Percentiles rank a stretch among this genome's conserved stretches.
phyloP scores from a whole-genome alignment of 2,888 invertebrate genomes.

The Zaprionus bogoriensis region DNA sequence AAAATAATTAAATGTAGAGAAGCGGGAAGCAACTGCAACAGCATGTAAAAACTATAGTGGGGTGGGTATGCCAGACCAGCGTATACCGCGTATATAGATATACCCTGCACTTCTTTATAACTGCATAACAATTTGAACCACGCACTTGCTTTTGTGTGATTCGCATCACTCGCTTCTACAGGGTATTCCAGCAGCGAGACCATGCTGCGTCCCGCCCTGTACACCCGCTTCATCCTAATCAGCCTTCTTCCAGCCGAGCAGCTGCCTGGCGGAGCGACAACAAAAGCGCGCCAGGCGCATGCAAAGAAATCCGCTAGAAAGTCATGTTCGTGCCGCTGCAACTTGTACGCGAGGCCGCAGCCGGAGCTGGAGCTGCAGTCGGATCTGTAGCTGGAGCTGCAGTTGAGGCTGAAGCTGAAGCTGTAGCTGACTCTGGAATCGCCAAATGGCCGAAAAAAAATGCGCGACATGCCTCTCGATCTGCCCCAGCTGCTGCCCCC shows the following conservation, averaged over 20 bases:
- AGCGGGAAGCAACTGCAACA: slow-evolving; percentile 41
- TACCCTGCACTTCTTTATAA: background rate
- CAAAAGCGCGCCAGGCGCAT: slow-evolving; percentile 69
- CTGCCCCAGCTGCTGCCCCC: slow-evolving; percentile 24
- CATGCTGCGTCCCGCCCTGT: slow-evolving; percentile 33
- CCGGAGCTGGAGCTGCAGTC: slow-evolving; percentile 18
- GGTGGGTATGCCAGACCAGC: background rate
- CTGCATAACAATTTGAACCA: too few relatives aligned
- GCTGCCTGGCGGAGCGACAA: slow-evolving; percentile 40
- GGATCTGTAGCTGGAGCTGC: slow-evolving; percentile 19
- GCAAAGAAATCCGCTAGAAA: slow-evolving; percentile 79
- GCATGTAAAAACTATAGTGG: slow-evolving; percentile 4
- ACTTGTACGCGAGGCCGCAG: slow-evolving; percentile 36
- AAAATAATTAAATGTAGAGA: slow-evolving; percentile 78
- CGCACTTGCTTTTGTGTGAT: background rate
- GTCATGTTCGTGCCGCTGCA: slow-evolving; percentile 70
- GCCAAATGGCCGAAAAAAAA: slow-evolving; percentile 54
- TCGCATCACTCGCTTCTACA: background rate
- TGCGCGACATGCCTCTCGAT: slow-evolving; percentile 53
- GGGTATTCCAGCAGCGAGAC: background rate
- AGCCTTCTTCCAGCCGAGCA: slow-evolving; percentile 10
- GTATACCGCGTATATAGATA: slow-evolving; percentile 10
- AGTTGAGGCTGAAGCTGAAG: slow-evolving; percentile 11
- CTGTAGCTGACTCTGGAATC: slow-evolving; percentile 15
- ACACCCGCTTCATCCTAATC: background rate